Evolutionary conservation across 1,140 invertebrate species (phyloP).

Genomic region (Chelonus insularis): DNA sequence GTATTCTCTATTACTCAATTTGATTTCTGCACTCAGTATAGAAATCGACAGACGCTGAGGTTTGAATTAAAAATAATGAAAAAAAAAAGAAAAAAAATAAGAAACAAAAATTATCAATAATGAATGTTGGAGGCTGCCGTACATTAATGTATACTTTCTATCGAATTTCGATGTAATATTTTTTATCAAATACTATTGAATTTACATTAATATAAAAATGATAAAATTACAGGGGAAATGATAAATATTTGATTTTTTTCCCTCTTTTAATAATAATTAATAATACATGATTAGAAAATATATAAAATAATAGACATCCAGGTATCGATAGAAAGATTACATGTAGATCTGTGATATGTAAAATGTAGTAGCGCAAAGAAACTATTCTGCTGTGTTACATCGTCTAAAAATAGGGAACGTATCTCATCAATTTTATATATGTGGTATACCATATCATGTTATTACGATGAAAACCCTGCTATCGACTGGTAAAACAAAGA

Average conservation of each 20-base stretch:
- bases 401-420: slow-evolving; percentile 42
- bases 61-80: slow-evolving; percentile 3
- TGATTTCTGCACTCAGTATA: not conserved
- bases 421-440: slow-evolving; percentile 54
- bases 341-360: slow-evolving; percentile 62
- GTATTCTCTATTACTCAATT: not conserved
- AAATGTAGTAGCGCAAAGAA: slow-evolving; percentile 58
- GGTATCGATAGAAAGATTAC: slow-evolving; percentile 49
- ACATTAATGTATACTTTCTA: slow-evolving; percentile 54
- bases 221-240: no score
- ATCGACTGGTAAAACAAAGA: slow-evolving; percentile 26
- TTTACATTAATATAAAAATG: no score
- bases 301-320: slow-evolving; percentile 5
- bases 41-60: slow-evolving; percentile 21
- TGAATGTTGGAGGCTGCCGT: slow-evolving; percentile 51
- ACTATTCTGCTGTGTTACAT: slow-evolving; percentile 48
- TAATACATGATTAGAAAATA: not conserved
- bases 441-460: slow-evolving; percentile 49
- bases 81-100: slow-evolving; percentile 8
- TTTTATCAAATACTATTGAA: not conserved
- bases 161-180: slow-evolving; percentile 30
- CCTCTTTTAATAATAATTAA: no score
- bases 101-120: slow-evolving; percentile 30
- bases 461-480: slow-evolving; percentile 38
- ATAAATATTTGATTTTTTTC: no score